Evolutionary conservation across 2,888 invertebrate genomes (phyloP), one percentile per base, ranked within the genome.

Genomic region (Lithophane socia): DNA sequence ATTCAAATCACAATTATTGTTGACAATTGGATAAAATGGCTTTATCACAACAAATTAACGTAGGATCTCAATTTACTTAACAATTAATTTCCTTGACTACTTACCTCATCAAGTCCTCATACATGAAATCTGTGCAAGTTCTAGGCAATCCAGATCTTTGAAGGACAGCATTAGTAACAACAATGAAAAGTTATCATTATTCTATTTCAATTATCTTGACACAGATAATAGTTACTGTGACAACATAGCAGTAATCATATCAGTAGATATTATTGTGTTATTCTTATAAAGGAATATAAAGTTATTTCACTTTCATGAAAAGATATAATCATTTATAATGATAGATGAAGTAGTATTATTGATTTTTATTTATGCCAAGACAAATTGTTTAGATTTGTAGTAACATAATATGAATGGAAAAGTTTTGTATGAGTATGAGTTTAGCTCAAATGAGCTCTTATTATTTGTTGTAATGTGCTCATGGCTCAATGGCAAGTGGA

Each of bases 261-360:
- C 79, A 67, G 16, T 44, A 56, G n/a, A 63, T 75, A 10, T 49
- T 66, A 80, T 79, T n/a, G n/a, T n/a, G n/a, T n/a, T n/a, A n/a
- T n/a, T n/a, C 74, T 66, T n/a, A 21, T n/a, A 24, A 8, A 24
- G 24, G 54, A 42, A 69, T 47, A 42, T 52, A 44, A 58, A 16
- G n/a, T n/a, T 63, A 44, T 52, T 24, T 52, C n/a, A 58, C 52
- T 54, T 66, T 79, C 80, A 21, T 54, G 21, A 61, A 24, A 21
- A 37, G 54, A 54, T 72, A 5, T 37, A 37, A 37, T 37, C 37
- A 37, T 37, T 37, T 1, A 80, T 9, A 54, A 73, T 47, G 42
- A 80, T 79, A 74, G n/a, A 47, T 37, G 21, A 37, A 42, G 42
- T 58, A 4, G 37, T 56, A 49, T 29, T 63, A 67, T 63, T 63